These are phyloP conservation scores for Pan troglodytes DNA, from an alignment of 2,113 vertebrate species.

Conservation along the genomic window NHGRI_mPanTro3-v2.1_pri NC_072404.2:39831501-39832000, in stretches of 20 bases:
- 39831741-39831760: neutral
- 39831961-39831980: constrained; percentile 51
- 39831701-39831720: neutral
- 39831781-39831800: neutral
- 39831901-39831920: constrained; percentile 35
- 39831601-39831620: neutral
- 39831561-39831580: neutral
- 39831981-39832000: constrained; percentile 32
- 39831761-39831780: neutral
- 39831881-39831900: neutral
- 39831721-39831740: neutral
- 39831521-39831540: neutral
- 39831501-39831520: too few species aligned
- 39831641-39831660: neutral
- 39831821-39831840: constrained; percentile 40
- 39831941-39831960: constrained; percentile 52
- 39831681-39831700: neutral
- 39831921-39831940: constrained; percentile 50
- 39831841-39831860: neutral
- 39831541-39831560: neutral
- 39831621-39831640: neutral
- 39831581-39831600: neutral
- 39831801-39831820: neutral
- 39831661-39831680: neutral
- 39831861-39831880: constrained; percentile 51